Conservation (phyloP, 1,140 invertebrate species). For the Stegodyphus mimosarum region DNA sequence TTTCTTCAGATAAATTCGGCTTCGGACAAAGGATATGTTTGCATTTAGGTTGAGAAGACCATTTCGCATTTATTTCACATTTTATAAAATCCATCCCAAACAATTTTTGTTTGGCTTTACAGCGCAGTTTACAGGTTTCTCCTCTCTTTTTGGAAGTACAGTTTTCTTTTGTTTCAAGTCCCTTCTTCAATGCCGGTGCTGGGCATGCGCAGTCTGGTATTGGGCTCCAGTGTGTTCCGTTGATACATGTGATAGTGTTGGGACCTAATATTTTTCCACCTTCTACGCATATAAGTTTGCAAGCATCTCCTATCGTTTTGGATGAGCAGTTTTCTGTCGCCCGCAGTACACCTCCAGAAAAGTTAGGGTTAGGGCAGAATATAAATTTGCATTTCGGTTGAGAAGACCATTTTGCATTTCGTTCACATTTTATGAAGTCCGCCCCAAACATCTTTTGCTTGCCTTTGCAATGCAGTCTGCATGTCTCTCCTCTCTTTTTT, state of each 20-base stretch:
- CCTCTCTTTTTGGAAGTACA: background rate
- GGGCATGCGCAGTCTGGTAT: background rate
- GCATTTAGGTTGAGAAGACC: background rate
- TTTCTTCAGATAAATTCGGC: background rate
- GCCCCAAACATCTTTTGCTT: background rate
- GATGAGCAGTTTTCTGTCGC: background rate
- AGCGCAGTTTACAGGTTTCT: background rate
- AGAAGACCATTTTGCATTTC: background rate
- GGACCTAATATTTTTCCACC: background rate
- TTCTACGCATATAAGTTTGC: background rate
- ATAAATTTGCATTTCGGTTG: background rate
- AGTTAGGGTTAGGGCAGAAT: background rate
- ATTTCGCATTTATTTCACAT: background rate
- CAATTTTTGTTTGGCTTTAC: background rate
- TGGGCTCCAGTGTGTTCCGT: background rate
- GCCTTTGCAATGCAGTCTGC: background rate
- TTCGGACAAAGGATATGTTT: background rate
- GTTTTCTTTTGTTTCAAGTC: background rate
- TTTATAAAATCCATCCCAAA: background rate
- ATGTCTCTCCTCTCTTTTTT: background rate
- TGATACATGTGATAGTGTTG: background rate
- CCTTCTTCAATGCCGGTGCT: background rate
- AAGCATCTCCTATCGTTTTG: background rate
- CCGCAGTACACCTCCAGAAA: background rate
- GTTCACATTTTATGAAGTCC: background rate